Conservation (phyloP, 2,113 vertebrate genomes). For the Columbina picui region DNA sequence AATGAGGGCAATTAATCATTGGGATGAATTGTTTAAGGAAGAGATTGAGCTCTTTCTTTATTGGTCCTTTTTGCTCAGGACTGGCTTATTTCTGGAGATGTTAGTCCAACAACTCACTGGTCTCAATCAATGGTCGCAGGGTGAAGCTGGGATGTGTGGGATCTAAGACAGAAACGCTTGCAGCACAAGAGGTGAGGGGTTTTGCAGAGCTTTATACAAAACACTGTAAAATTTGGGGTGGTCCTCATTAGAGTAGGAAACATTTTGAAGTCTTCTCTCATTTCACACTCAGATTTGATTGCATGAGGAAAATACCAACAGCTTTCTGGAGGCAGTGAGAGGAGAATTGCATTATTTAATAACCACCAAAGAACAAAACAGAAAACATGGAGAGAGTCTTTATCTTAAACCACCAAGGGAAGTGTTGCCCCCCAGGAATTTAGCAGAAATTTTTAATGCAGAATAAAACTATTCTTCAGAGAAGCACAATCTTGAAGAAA, state of each 20-base stretch:
- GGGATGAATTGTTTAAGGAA: background rate
- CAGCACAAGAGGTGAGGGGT: too few relatives aligned
- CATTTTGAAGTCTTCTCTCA: background rate
- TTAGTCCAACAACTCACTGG: background rate
- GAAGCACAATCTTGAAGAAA: background rate
- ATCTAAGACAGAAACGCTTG: background rate
- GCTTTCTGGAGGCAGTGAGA: background rate
- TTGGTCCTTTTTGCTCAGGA: background rate
- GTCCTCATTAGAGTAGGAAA: background rate
- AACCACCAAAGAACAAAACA: background rate
- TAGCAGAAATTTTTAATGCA: background rate
- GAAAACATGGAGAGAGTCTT: background rate
- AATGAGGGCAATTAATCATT: background rate
- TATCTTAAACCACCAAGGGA: background rate
- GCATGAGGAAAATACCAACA: background rate
- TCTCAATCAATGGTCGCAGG: background rate
- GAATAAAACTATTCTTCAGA: background rate
- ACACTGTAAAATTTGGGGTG: background rate
- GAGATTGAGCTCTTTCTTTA: background rate
- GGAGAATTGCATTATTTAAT: background rate
- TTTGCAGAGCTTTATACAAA: background rate
- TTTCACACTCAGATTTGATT: background rate
- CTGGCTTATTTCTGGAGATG: background rate
- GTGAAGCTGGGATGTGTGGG: background rate
- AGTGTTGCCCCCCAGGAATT: background rate